These are phyloP conservation scores for Leucoraja erinaceus DNA, from an alignment of 2,113 vertebrate genomes.

Conservation along the genomic window DNA sequence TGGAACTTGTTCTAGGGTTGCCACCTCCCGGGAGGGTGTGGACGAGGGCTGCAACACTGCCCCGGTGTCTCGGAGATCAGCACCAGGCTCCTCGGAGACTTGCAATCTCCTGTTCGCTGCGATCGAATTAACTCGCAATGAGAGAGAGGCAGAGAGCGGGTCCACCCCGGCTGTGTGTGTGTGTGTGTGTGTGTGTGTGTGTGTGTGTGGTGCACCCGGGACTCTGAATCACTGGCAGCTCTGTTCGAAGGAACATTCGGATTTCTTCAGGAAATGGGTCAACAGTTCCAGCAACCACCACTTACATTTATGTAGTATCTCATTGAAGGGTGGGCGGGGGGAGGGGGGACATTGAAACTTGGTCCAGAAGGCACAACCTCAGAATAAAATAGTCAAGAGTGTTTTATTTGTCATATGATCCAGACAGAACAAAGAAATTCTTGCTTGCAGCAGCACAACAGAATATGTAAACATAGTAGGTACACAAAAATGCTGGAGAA, in stretches of 20 bases:
- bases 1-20: background rate
- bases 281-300: background rate
- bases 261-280: slow-evolving; percentile 19
- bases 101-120: background rate
- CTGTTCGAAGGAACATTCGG: background rate
- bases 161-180: background rate
- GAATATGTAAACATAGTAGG: too few species aligned
- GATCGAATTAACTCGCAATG: background rate
- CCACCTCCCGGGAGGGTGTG: background rate
- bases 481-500: too few species aligned
- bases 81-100: background rate
- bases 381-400: too few species aligned
- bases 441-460: too few species aligned
- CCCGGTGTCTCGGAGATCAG: background rate
- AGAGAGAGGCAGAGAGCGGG: background rate
- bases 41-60: background rate
- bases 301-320: too few species aligned
- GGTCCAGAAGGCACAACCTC: too few species aligned
- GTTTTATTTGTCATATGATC: too few species aligned
- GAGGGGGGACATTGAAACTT: too few species aligned
- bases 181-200: too few species aligned
- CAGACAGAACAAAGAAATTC: too few species aligned
- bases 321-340: too few species aligned
- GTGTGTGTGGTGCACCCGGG: background rate
- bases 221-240: background rate